These are phyloP conservation scores for Dryococelus australis DNA, from an alignment of 2,888 invertebrate species.

Conservation along the genomic window DNA sequence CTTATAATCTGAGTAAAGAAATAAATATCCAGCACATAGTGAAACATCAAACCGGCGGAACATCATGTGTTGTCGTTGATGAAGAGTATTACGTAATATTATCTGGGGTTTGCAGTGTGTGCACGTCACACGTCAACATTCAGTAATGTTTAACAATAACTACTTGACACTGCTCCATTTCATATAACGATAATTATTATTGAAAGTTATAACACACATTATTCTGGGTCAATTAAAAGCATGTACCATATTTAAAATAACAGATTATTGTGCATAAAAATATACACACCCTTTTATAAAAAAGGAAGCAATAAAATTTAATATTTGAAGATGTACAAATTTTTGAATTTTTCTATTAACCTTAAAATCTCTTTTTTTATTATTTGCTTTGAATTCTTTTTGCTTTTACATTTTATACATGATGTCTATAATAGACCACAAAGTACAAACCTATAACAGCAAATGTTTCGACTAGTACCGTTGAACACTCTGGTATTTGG, in stretches of 20 bases:
- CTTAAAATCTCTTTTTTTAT: constrained; percentile 29
- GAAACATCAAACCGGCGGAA: constrained; percentile 26
- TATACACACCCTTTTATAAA: constrained; percentile 40
- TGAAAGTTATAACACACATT: constrained; percentile 30
- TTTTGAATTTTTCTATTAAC: constrained; percentile 32
- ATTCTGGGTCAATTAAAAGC: constrained; percentile 33
- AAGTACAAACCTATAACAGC: constrained; percentile 42
- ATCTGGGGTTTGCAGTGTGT: constrained; percentile 26
- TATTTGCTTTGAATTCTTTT: constrained; percentile 28
- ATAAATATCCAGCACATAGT: constrained; percentile 29
- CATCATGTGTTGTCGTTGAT: constrained; percentile 26
- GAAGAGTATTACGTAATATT: constrained; percentile 23
- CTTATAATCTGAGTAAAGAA: constrained; percentile 29
- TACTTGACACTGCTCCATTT: constrained; percentile 27
- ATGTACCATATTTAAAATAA: constrained; percentile 40
- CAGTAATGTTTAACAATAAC: constrained; percentile 30
- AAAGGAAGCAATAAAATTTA: constrained; percentile 33
- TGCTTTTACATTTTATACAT: constrained; percentile 20
- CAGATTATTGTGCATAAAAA: constrained; percentile 39
- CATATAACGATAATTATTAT: constrained; percentile 29
- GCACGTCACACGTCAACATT: constrained; percentile 19
- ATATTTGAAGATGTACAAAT: constrained; percentile 35
- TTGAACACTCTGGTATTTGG: constrained; percentile 42
- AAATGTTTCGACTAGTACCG: constrained; percentile 41
- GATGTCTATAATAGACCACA: constrained; percentile 34